Conservation (phyloP, 1,140 invertebrate species). For the Glossosoma conforme region DNA sequence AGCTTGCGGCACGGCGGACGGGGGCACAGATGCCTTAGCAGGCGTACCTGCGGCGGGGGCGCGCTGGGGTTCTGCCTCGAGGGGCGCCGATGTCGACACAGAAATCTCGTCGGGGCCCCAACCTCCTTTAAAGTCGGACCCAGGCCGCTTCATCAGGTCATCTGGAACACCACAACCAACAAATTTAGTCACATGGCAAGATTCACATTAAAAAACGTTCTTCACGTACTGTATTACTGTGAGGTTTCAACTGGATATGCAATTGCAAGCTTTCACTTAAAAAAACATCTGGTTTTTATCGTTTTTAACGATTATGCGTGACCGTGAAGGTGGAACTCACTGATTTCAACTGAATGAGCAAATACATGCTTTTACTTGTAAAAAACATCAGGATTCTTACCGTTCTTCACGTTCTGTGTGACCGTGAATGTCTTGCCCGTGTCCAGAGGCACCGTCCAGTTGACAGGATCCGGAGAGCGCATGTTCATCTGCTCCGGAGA, state of each 20-base stretch:
- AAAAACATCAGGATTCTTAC: too few relatives aligned
- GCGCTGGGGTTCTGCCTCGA: conserved; percentile 51
- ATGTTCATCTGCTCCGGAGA: conserved; percentile 89
- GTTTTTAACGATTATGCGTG: too few relatives aligned
- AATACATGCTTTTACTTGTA: too few relatives aligned
- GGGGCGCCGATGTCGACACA: conserved; percentile 61
- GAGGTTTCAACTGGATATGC: too few relatives aligned
- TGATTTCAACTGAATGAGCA: too few relatives aligned
- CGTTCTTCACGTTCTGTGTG: conserved; percentile 84
- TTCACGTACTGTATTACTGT: conserved; percentile 87
- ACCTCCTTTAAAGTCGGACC: conserved; percentile 66
- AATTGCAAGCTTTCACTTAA: too few relatives aligned
- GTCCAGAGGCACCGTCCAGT: conserved; percentile 90
- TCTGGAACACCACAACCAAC: conserved; percentile 33
- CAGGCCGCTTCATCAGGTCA: conserved; percentile 51
- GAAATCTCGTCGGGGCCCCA: conserved; percentile 58
- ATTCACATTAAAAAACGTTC: too few relatives aligned
- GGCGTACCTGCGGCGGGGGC: conserved; percentile 5
- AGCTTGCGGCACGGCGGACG: too few relatives aligned
- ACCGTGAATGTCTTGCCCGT: conserved; percentile 90
- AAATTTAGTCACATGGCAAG: conserved; percentile 32
- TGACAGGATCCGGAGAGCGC: conserved; percentile 85
- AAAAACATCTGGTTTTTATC: too few relatives aligned
- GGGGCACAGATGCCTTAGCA: too few relatives aligned
- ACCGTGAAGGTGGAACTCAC: too few relatives aligned